Percentiles rank a stretch among this genome's conserved stretches.
These are phyloP conservation scores for Cavia aperea DNA, from an alignment of 2,113 vertebrate species.

Conservation along the genomic window DNA sequence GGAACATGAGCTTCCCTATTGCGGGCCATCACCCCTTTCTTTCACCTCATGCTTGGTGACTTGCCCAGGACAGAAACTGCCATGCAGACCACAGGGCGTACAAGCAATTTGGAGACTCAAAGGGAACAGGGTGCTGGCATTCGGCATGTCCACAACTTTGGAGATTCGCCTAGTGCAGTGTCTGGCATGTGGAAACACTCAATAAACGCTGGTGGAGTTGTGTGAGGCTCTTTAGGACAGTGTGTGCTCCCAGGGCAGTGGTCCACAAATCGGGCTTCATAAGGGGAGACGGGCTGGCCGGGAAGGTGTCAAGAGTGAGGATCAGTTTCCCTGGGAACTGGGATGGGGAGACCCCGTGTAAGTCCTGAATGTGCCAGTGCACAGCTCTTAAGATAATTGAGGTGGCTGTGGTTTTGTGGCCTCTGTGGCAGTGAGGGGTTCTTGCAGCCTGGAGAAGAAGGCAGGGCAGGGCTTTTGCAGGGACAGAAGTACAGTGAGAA, in stretches of 20 bases:
- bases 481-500: neutral
- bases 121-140: neutral
- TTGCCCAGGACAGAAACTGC: neutral
- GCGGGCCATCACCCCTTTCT: neutral
- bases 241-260: neutral
- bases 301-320: neutral
- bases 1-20: neutral
- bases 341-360: neutral
- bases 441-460: neutral
- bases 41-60: neutral
- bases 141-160: neutral
- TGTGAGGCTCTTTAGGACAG: neutral
- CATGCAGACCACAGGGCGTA: neutral
- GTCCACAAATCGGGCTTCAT: neutral
- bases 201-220: slow-evolving; percentile 40
- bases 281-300: neutral
- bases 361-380: neutral
- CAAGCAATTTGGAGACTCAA: neutral
- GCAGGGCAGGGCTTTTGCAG: neutral
- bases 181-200: neutral
- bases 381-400: neutral
- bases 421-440: neutral
- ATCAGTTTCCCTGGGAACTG: neutral
- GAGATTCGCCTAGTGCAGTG: neutral
- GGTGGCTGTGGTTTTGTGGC: neutral